phyloP scores from a whole-genome alignment of 2,113 vertebrate species.

The Oryzias curvinotus region DNA sequence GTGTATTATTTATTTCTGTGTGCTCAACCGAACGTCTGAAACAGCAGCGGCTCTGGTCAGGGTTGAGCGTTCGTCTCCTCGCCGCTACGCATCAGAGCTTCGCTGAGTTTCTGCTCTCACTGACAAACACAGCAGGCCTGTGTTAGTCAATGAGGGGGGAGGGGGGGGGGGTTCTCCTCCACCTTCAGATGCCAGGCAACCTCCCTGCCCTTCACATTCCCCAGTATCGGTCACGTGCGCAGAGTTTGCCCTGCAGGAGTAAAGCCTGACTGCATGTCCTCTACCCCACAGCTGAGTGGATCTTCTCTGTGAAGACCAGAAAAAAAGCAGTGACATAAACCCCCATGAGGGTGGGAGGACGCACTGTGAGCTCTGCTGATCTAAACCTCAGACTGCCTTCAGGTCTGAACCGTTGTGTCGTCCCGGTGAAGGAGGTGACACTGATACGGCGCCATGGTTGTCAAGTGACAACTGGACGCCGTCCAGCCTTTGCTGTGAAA shows the following conservation, averaged over 20 bases:
- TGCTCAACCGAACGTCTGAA: too few relatives aligned
- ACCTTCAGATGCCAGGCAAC: slow-evolving; percentile 61
- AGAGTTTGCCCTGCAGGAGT: slow-evolving; percentile 51
- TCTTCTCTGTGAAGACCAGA: too few relatives aligned
- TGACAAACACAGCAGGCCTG: slow-evolving; percentile 45
- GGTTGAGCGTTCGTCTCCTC: not conserved
- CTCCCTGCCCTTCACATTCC: slow-evolving; percentile 59
- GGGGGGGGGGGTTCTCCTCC: slow-evolving; percentile 24
- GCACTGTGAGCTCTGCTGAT: too few relatives aligned
- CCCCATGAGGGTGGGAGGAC: too few relatives aligned
- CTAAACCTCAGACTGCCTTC: too few relatives aligned
- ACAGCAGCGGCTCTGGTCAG: not conserved
- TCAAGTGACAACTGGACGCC: not conserved
- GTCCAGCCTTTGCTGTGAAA: slow-evolving; percentile 55
- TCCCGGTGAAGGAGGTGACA: slow-evolving; percentile 14
- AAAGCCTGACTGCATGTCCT: slow-evolving; percentile 19
- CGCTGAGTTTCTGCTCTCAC: slow-evolving; percentile 38
- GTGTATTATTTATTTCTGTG: too few relatives aligned
- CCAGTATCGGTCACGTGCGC: slow-evolving; percentile 78
- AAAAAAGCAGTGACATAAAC: too few relatives aligned
- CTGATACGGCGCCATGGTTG: slow-evolving; percentile 31
- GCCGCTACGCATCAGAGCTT: slow-evolving; percentile 14
- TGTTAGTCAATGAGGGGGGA: slow-evolving; percentile 10
- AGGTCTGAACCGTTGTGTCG: too few relatives aligned
- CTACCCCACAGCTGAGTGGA: not conserved